phyloP scores from a whole-genome alignment of 2,888 invertebrate genomes.

The Xestia sexstrigata region DNA sequence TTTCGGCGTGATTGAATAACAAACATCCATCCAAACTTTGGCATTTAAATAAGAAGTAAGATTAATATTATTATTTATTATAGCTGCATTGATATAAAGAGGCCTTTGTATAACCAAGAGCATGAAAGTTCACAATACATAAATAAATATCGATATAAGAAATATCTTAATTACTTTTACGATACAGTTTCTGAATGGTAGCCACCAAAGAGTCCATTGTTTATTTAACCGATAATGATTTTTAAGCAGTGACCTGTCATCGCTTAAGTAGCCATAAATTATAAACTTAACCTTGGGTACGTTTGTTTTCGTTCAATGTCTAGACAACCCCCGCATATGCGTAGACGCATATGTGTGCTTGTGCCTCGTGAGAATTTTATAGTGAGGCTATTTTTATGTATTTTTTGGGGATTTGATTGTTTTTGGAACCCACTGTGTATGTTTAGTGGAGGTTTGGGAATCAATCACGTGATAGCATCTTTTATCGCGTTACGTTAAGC shows the following conservation, averaged over 20 bases:
- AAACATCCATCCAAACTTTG: neutral
- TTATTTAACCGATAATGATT: conserved; percentile 80
- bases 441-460: conserved; percentile 9
- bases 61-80: conserved; percentile 14
- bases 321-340: conserved; percentile 70
- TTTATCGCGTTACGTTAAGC: too few species aligned
- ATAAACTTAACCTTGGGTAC: conserved; percentile 87
- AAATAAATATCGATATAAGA: conserved; percentile 47
- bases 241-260: conserved; percentile 81
- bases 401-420: conserved; percentile 59
- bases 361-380: conserved; percentile 84
- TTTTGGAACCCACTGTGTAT: conserved; percentile 46
- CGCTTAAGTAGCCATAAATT: conserved; percentile 88
- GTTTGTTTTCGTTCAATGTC: conserved; percentile 84
- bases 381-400: conserved; percentile 61
- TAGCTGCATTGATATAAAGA: conserved; percentile 19
- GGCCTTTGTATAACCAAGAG: conserved; percentile 28
- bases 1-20: neutral
- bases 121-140: conserved; percentile 33
- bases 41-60: neutral
- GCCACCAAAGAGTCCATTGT: conserved; percentile 78
- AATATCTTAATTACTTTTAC: conserved; percentile 58
- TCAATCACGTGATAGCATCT: neutral
- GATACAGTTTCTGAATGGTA: conserved; percentile 46
- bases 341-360: conserved; percentile 49